A percentile compares a stretch with the other conserved stretches of the same genome.
These are phyloP conservation scores for Rachycentron canadum DNA, from an alignment of 2,797 vertebrate genomes.

Conservation along the genomic window DNA sequence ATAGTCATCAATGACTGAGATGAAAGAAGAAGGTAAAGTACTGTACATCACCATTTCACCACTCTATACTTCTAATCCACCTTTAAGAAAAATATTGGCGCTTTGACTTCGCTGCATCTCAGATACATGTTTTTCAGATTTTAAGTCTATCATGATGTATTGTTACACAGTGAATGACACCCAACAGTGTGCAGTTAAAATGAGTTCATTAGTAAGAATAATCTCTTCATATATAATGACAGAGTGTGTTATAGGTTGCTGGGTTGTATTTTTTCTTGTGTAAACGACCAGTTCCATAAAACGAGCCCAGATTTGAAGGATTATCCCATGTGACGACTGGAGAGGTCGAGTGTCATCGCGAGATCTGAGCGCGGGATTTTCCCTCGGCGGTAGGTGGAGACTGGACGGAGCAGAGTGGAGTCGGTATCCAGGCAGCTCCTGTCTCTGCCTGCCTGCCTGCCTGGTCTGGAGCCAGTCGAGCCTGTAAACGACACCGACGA, in stretches of 20 bases:
- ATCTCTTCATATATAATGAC: too few relatives aligned
- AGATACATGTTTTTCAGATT: too few relatives aligned
- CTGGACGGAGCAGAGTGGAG: conserved; percentile 55
- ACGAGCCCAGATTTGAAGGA: background rate
- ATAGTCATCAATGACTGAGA: too few relatives aligned
- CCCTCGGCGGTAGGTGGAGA: conserved; percentile 75
- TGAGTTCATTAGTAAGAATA: background rate
- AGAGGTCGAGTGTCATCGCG: conserved; percentile 71
- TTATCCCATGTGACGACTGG: background rate
- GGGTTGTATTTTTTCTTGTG: background rate
- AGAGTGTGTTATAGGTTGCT: background rate
- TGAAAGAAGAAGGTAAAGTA: background rate
- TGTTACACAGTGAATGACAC: background rate
- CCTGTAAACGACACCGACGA: conserved; percentile 42
- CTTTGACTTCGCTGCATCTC: too few relatives aligned
- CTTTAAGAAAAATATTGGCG: too few relatives aligned
- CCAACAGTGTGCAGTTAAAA: too few relatives aligned
- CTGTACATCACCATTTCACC: background rate
- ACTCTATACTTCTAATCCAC: background rate
- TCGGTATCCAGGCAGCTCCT: conserved; percentile 49
- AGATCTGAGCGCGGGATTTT: conserved; percentile 65
- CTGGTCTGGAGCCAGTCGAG: conserved; percentile 44
- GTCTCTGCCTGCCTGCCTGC: background rate
- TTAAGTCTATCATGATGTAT: background rate
- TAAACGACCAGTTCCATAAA: background rate